Evolutionary conservation across 2,797 vertebrate genomes (phyloP).

Genomic region (Carduelis carduelis): DNA sequence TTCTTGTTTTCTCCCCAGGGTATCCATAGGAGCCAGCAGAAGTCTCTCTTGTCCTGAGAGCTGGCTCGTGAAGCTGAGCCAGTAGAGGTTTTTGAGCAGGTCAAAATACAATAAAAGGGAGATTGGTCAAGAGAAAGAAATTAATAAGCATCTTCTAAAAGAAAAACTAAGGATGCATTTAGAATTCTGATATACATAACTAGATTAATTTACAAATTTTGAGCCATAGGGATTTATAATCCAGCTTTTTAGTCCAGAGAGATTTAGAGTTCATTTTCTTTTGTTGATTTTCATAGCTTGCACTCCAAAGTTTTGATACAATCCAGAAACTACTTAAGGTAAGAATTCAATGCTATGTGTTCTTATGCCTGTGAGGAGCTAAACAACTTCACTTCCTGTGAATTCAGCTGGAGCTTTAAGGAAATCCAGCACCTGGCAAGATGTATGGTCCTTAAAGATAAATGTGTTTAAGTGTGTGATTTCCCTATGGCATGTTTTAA

Average conservation of each 20-base stretch:
- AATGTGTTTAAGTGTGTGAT: background rate
- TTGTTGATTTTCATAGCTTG: conserved; percentile 78
- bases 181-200: background rate
- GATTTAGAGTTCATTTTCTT: background rate
- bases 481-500: conserved; percentile 29
- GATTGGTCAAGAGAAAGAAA: background rate
- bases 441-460: background rate
- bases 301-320: conserved; percentile 88
- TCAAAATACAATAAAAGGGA: background rate
- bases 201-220: background rate
- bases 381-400: background rate
- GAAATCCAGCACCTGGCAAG: background rate
- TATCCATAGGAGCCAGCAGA: background rate
- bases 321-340: conserved; percentile 95
- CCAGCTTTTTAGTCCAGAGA: background rate
- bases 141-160: background rate
- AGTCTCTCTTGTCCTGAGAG: background rate
- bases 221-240: background rate
- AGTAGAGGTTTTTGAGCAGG: conserved; percentile 1
- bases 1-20: background rate
- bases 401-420: background rate
- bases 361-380: background rate
- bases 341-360: background rate
- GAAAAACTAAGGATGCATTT: background rate
- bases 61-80: background rate